phyloP scores from a whole-genome alignment of 2,797 vertebrate species.

The Todus mexicanus region DNA sequence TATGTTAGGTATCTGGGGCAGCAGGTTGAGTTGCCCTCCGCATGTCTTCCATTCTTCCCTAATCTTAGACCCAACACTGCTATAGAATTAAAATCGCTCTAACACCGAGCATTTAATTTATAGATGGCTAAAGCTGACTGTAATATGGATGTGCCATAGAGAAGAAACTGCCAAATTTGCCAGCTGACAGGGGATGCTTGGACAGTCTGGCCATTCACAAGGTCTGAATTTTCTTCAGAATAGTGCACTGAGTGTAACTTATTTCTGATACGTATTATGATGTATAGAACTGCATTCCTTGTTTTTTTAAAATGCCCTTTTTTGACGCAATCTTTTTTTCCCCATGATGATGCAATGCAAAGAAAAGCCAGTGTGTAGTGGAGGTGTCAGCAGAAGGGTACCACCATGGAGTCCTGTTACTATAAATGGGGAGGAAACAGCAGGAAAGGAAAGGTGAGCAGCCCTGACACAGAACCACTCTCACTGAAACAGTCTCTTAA shows the following conservation, averaged over 20 bases:
- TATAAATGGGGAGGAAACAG: not conserved
- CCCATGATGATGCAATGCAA: not conserved
- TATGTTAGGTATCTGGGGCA: not conserved
- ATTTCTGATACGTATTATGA: not conserved
- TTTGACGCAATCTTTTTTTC: not conserved
- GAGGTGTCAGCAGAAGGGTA: not conserved
- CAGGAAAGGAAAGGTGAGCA: not conserved
- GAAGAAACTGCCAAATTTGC: not conserved
- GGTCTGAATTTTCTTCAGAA: not conserved
- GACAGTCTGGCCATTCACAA: not conserved
- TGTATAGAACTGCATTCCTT: not conserved
- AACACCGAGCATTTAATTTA: not conserved
- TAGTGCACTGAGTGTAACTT: not conserved
- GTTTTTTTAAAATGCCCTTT: not conserved
- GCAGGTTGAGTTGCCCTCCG: not conserved
- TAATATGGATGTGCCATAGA: not conserved
- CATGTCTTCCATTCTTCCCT: not conserved
- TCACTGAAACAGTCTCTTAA: not conserved
- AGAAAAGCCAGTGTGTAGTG: not conserved
- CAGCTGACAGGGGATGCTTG: not conserved
- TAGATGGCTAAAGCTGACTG: not conserved
- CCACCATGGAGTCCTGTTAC: fast-evolving
- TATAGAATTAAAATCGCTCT: not conserved
- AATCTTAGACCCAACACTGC: not conserved
- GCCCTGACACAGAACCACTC: no score